Evolutionary conservation across 1,140 invertebrate species (phyloP).

Genomic region (Leptinotarsa defecta): DNA sequence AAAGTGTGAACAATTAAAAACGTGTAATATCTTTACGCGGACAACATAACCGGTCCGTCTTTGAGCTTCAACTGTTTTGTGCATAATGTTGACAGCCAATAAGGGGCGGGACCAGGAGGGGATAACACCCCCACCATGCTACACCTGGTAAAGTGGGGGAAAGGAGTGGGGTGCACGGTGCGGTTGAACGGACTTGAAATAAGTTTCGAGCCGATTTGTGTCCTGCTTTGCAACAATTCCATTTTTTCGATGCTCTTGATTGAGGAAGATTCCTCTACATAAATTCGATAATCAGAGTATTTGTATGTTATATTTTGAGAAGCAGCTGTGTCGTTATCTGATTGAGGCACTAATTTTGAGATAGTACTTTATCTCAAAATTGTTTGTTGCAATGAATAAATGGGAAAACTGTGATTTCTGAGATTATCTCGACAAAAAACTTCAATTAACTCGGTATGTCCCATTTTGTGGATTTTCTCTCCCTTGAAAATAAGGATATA

Average conservation of each 20-base stretch:
- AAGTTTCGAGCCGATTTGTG: conserved; percentile 48
- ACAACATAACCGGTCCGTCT: conserved; percentile 53
- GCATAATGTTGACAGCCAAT: conserved; percentile 53
- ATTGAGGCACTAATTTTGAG: background rate
- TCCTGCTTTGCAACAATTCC: conserved; percentile 50
- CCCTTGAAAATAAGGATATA: no score
- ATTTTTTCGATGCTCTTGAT: conserved; percentile 40
- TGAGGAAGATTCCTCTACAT: conserved; percentile 2
- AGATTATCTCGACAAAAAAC: no score
- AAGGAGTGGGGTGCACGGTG: conserved; percentile 42
- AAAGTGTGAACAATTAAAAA: conserved; percentile 41
- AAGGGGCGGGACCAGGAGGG: conserved; percentile 52
- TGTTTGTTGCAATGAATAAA: no score
- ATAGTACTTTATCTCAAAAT: no score
- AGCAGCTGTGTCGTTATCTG: background rate
- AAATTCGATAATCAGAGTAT: background rate
- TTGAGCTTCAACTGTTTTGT: conserved; percentile 54
- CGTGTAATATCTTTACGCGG: conserved; percentile 49
- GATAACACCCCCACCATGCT: conserved; percentile 47
- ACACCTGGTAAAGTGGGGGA: conserved; percentile 50
- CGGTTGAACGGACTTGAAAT: conserved; percentile 54
- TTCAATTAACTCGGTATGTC: no score
- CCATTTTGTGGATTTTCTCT: no score
- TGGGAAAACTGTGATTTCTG: no score
- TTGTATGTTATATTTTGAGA: background rate